A percentile compares a stretch with the other conserved stretches of the same genome.
Evolutionary conservation across 2,888 invertebrate species (phyloP).

Genomic region (Craniophora ligustri): DNA sequence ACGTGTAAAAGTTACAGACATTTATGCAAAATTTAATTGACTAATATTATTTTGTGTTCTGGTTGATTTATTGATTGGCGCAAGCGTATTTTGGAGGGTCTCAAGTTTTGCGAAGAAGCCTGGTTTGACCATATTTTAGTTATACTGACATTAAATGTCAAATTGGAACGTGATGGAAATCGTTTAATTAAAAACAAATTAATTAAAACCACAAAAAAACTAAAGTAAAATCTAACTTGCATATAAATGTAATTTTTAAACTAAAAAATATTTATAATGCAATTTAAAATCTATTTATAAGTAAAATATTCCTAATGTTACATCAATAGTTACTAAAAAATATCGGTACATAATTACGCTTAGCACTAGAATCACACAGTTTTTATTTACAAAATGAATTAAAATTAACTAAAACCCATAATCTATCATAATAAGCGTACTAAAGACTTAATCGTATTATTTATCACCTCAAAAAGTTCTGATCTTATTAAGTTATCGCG

Average conservation of each 20-base stretch:
- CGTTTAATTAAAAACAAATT: neutral
- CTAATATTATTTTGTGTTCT: too few relatives aligned
- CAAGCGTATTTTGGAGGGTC: too few relatives aligned
- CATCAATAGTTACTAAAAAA: too few relatives aligned
- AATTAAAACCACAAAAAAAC: conserved; percentile 8
- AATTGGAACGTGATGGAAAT: too few relatives aligned
- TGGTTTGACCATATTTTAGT: too few relatives aligned
- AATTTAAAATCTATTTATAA: conserved; percentile 3
- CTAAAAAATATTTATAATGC: conserved; percentile 9
- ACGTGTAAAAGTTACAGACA: conserved; percentile 1
- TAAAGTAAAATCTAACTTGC: conserved; percentile 15
- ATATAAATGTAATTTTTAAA: conserved; percentile 13
- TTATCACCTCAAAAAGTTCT: too few relatives aligned
- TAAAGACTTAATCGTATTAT: conserved; percentile 20
- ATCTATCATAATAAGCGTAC: conserved; percentile 53
- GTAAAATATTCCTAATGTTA: too few relatives aligned
- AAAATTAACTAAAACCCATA: conserved; percentile 20
- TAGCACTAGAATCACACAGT: conserved; percentile 58
- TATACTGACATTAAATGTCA: too few relatives aligned
- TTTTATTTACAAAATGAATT: conserved; percentile 40
- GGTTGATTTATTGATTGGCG: too few relatives aligned
- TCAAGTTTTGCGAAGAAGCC: too few relatives aligned
- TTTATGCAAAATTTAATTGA: conserved; percentile 3
- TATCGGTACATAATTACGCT: conserved; percentile 37
- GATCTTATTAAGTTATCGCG: too few relatives aligned